These are phyloP conservation scores for Tanytarsus gracilentus DNA, from an alignment of 2,888 invertebrate genomes.

Conservation along the genomic window DNA sequence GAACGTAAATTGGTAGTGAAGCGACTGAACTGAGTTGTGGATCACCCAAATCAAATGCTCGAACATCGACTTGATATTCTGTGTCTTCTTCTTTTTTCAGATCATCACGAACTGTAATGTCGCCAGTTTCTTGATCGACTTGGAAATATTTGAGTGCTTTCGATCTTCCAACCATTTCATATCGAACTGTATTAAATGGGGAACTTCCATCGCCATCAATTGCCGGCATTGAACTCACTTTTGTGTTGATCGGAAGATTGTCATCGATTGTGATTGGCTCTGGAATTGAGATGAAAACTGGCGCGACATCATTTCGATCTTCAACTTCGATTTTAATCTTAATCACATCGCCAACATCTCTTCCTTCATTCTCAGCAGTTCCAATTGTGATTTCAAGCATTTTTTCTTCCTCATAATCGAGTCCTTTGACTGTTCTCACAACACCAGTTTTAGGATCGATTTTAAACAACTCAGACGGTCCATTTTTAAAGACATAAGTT, in stretches of 20 bases:
- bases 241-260: slow-evolving; percentile 69
- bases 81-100: slow-evolving; percentile 75
- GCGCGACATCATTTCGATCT: slow-evolving; percentile 83
- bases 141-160: slow-evolving; percentile 79
- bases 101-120: slow-evolving; percentile 71
- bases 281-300: slow-evolving; percentile 73
- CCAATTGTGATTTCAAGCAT: slow-evolving; percentile 69
- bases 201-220: slow-evolving; percentile 76
- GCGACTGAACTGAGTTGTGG: slow-evolving; percentile 74
- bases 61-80: slow-evolving; percentile 80
- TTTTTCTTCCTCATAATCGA: slow-evolving; percentile 69
- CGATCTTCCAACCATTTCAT: slow-evolving; percentile 72
- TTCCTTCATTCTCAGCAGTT: slow-evolving; percentile 70
- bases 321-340: slow-evolving; percentile 52
- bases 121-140: slow-evolving; percentile 76
- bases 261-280: slow-evolving; percentile 77
- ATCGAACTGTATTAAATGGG: slow-evolving; percentile 70
- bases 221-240: slow-evolving; percentile 69
- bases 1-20: slow-evolving; percentile 72
- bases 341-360: slow-evolving; percentile 60
- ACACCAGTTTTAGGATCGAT: slow-evolving; percentile 73
- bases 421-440: slow-evolving; percentile 62
- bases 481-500: slow-evolving; percentile 74
- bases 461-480: slow-evolving; percentile 70
- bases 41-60: slow-evolving; percentile 78